These are phyloP conservation scores for Tamandua tetradactyla DNA, from an alignment of 2,797 vertebrate species.

Conservation along the genomic window DNA sequence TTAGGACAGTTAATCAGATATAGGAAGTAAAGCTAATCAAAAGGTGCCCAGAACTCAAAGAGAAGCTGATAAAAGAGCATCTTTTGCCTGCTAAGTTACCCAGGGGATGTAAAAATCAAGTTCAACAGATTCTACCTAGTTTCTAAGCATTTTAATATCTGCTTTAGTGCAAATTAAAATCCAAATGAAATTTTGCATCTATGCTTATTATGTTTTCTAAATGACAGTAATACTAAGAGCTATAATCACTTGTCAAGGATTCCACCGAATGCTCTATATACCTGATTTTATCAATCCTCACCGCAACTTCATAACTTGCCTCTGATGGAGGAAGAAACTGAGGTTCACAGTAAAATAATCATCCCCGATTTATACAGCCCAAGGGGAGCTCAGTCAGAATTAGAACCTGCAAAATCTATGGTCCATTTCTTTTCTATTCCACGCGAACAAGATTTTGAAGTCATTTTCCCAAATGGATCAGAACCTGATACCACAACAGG, in stretches of 20 bases:
- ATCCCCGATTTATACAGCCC: not conserved
- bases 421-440: not conserved
- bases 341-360: not conserved
- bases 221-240: not conserved
- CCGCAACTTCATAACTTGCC: not conserved
- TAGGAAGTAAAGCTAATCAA: slow-evolving; percentile 64
- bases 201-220: slow-evolving; percentile 21
- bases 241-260: not conserved
- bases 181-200: not conserved
- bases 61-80: not conserved
- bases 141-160: slow-evolving; percentile 55
- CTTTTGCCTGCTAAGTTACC: slow-evolving; percentile 8
- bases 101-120: slow-evolving; percentile 40
- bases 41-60: slow-evolving; percentile 64
- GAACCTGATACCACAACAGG: not conserved
- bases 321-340: not conserved
- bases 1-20: slow-evolving; percentile 68
- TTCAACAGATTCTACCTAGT: not conserved
- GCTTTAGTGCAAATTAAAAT: slow-evolving; percentile 37
- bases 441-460: not conserved
- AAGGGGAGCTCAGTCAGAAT: not conserved
- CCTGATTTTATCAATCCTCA: not conserved
- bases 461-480: not conserved
- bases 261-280: not conserved
- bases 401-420: accelerated